Base-by-base conservation (phyloP, 2,888 invertebrate genomes). In the Thecocarcelia acutangulata region DNA sequence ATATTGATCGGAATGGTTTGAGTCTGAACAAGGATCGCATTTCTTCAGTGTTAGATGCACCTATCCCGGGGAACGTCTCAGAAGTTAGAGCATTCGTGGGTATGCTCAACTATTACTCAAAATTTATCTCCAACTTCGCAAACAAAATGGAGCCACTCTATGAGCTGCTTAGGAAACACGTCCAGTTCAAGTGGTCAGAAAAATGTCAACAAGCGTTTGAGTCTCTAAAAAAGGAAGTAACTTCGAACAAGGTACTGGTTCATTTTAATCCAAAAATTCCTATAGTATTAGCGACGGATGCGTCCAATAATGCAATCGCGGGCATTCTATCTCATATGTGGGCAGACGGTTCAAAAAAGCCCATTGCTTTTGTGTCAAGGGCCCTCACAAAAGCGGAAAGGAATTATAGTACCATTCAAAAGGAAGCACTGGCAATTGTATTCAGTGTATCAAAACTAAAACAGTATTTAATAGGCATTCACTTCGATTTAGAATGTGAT, bases 141-240 rank as follows among this genome's bases (percentile, higher is more conserved):
- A 1, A 68, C 4, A 83, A 79, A 37, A 69, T 84, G 56, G 33
- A 19, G 9, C 73, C 74, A 3, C 21, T 76, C 1, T 77, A 76
- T 21, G 12, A 63, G 12, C 40, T 73, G 13, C 33, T 81, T 0
- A 15, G 50, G 17, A 66, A 77, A 8, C 50, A 54, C 6, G 40
- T 66, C n/a, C 17, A 52, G 80, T 87, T 85, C 40, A 61, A 76
- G 4, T 90, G 89, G 88, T 83, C 83, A 4, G 74, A 84, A 12
- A 46, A 80, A 3, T 88, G 78, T 52, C 66, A 81, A 13, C 11
- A 48, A 3, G 83, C 87, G 0, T 89, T 89, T 77, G 66, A 86
- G 3, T 46, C 75, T 24, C 79, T 88, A 17, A 89, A 89, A 66
- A 40, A 46, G n/a, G 83, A 83, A 1, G 59, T 83, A 1, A 59